phyloP scores from a whole-genome alignment of 2,888 invertebrate genomes.

The Hylaea fasciaria region DNA sequence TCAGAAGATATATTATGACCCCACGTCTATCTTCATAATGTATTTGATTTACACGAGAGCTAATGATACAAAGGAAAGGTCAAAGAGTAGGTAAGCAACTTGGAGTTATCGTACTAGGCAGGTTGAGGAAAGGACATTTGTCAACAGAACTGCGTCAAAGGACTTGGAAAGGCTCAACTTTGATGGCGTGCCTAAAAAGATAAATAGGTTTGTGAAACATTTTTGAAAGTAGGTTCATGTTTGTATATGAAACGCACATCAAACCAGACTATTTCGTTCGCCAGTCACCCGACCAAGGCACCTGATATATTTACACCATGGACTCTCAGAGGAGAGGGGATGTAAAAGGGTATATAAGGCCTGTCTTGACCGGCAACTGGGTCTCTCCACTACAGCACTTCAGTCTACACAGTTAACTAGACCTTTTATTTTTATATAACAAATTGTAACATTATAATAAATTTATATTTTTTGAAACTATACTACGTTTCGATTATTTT shows the following conservation, averaged over 20 bases:
- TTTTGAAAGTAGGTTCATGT: slow-evolving; percentile 7
- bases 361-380: no score
- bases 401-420: no score
- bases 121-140: neutral
- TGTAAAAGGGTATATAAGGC: no score
- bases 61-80: slow-evolving; percentile 20
- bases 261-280: neutral
- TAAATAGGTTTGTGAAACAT: slow-evolving; percentile 9
- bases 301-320: no score
- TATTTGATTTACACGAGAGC: slow-evolving; percentile 1
- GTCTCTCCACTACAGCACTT: no score
- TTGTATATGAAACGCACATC: neutral
- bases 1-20: no score
- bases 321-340: no score
- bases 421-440: no score
- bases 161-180: slow-evolving; percentile 9
- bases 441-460: no score
- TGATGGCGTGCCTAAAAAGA: slow-evolving; percentile 10
- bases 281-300: no score
- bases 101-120: slow-evolving; percentile 7
- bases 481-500: no score
- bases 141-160: slow-evolving; percentile 10
- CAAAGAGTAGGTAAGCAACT: slow-evolving; percentile 7
- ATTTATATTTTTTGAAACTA: no score
- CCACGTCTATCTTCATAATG: neutral